Conservation (phyloP, 2,888 invertebrate species). For the Dolomedes plantarius region DNA sequence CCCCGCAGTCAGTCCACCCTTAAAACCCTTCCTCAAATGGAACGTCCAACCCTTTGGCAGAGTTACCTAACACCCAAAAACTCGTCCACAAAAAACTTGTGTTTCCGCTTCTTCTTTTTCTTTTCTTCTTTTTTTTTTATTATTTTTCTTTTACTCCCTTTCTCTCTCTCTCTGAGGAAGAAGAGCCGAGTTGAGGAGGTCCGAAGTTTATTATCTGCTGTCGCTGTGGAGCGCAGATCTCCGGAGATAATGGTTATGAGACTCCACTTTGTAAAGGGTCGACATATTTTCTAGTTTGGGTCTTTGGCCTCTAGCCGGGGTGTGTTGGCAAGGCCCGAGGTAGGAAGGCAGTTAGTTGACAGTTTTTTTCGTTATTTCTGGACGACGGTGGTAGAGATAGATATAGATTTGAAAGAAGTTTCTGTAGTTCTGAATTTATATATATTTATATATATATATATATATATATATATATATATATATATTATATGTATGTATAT, state of each 20-base stretch:
- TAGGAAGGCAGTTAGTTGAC: neutral
- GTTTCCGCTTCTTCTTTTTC: neutral
- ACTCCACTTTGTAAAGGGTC: slow-evolving; percentile 6
- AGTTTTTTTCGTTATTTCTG: neutral
- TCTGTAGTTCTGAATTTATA: no score
- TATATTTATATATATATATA: no score
- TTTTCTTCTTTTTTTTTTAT: no score
- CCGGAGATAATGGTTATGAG: neutral
- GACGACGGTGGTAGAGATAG: no score
- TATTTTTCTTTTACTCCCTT: neutral
- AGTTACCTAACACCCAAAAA: slow-evolving; percentile 10
- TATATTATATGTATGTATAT: no score
- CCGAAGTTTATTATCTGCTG: slow-evolving; percentile 9
- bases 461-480: no score
- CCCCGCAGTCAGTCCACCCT: neutral
- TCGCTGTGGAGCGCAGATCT: neutral
- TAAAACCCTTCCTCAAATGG: slow-evolving; percentile 4
- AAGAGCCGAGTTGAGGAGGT: slow-evolving; percentile 2
- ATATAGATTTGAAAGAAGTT: no score
- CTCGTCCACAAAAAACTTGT: slow-evolving; percentile 3
- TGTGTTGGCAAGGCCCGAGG: neutral
- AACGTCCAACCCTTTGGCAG: neutral
- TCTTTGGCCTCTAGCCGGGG: slow-evolving; percentile 6
- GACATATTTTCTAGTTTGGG: neutral
- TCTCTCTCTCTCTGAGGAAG: neutral